Evolutionary conservation across 92 coral and sea anemone genomes (phyloP), one percentile per base, ranked within the genome.

Genomic region (Scolanthus callimorphus): DNA sequence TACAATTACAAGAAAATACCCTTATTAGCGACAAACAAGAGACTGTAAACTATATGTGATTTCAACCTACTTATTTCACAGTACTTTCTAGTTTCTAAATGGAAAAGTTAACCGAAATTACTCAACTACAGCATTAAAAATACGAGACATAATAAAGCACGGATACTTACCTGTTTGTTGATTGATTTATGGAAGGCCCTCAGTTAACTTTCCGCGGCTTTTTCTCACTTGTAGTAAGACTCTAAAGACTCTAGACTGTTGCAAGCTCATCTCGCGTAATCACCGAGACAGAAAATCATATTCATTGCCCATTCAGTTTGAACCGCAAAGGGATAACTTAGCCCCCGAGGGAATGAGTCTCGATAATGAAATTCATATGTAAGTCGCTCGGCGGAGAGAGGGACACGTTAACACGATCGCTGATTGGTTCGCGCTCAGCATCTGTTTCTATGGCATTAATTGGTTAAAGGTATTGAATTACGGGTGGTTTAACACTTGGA

Each of bases 341-440:
- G 15, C 9, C 9, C 43, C 43, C 15, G 6, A 6, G 43, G 43
- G 43, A 15, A 15, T 15, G 15, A 34, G 6, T 34, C 15, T 15
- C 9, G 43, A 6, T 34, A 6, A 34, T 6, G 6, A 34, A 34
- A 57, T 31, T 57, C 29, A 66, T 66, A 51, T 52, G 39, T 59
- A 66, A 51, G 25, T 53, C 26, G 54, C 17, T 29, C 31, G 31
- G 54, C 73, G 51, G 39, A 30, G n/a, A 51, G 71, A 49, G 20
- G 26, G 49, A 65, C 73, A 66, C 52, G 53, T 23, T 53, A 66
- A 20, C 23, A 26, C 62, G 66, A 45, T 27, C 19, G 29, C 26
- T 46, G 57, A 69, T 69, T 69, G 75, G 75, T 34, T 46, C 29
- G 27, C 17, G 34, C 19, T 13, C 1, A 17, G 26, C 75, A 69